These are phyloP conservation scores for Nomada flava DNA, from an alignment of 2,888 invertebrate genomes.

Conservation along the genomic window DNA sequence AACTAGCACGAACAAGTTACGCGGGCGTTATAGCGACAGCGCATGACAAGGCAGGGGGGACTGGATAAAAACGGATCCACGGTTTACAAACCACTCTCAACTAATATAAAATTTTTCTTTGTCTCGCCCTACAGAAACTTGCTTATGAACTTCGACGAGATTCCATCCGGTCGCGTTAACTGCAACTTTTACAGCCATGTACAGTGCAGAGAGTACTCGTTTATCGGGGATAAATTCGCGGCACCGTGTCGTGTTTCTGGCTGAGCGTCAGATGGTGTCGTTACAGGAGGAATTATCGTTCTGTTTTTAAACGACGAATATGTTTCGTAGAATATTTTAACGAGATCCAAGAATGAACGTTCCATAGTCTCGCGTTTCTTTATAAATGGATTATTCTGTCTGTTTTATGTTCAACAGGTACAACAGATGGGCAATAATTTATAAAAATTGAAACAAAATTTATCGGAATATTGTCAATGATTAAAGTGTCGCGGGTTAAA, in stretches of 20 bases:
- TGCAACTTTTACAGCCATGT: not conserved
- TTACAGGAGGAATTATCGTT: no score
- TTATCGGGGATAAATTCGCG: not conserved
- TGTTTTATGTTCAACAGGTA: not conserved
- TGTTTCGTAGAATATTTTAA: no score
- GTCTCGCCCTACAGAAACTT: not conserved
- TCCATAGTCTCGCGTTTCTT: no score
- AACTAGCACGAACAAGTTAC: not conserved
- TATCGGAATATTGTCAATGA: not conserved
- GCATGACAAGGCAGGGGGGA: not conserved
- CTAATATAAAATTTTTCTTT: constrained; percentile 18
- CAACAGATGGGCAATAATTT: not conserved
- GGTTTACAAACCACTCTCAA: constrained; percentile 1
- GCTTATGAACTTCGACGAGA: not conserved
- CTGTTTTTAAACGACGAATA: no score
- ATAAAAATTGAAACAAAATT: not conserved
- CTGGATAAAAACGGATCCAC: not conserved
- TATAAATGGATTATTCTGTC: no score
- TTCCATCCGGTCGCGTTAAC: not conserved
- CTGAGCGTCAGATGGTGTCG: no score
- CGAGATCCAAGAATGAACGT: no score
- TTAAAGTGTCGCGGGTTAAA: not conserved
- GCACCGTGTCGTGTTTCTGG: no score
- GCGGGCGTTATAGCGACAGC: not conserved
- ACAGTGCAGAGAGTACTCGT: no score